phyloP scores from a whole-genome alignment of 2,797 vertebrate species.

The Periparus ater region DNA sequence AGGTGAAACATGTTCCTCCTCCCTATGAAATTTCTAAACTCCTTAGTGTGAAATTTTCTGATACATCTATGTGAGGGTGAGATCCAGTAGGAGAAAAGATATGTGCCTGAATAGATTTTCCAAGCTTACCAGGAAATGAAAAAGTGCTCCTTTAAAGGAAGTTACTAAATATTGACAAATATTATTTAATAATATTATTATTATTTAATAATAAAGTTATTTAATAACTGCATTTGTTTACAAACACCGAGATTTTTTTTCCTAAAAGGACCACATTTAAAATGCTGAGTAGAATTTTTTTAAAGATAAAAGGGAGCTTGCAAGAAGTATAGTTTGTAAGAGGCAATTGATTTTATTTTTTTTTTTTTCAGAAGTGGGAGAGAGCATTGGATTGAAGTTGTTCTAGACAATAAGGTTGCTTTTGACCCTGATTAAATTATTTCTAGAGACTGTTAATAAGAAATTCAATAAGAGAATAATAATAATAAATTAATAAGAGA shows the following conservation, averaged over 20 bases:
- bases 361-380: background rate
- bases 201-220: too few species aligned
- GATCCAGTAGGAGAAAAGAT: background rate
- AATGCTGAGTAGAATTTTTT: background rate
- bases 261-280: background rate
- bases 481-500: constrained; percentile 28
- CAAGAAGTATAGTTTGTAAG: background rate
- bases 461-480: too few species aligned
- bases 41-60: background rate
- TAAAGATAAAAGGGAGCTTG: background rate
- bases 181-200: too few species aligned
- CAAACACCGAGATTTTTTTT: background rate
- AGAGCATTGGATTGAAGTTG: background rate
- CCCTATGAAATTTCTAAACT: background rate
- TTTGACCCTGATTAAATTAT: background rate
- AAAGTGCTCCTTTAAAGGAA: background rate
- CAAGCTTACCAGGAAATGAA: background rate
- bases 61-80: background rate
- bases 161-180: background rate
- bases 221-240: background rate
- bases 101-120: background rate
- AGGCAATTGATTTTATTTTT: background rate
- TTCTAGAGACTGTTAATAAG: constrained; percentile 8
- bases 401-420: background rate
- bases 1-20: background rate